A percentile compares a stretch with the other conserved stretches of the same genome.
Conservation (phyloP, 1,140 invertebrate species). For the Pseudomyrmex dendroicus region DNA sequence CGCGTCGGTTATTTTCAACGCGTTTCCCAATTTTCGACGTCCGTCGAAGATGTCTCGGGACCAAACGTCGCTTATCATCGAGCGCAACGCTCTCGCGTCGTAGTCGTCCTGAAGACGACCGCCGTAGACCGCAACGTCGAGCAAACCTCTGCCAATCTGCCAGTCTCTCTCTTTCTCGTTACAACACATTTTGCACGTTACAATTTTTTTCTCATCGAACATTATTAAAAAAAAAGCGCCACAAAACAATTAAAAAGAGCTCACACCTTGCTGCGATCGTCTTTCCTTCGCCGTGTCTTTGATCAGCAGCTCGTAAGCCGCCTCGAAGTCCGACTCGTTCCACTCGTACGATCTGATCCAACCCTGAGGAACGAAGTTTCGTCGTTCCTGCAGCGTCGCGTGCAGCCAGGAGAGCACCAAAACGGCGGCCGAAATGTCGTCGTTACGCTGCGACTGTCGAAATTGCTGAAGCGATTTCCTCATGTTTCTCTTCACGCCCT, state of each 20-base stretch:
- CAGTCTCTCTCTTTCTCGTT: conserved; percentile 85
- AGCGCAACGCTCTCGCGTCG: conserved; percentile 90
- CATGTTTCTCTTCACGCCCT: conserved; percentile 87
- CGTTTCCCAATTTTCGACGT: conserved; percentile 86
- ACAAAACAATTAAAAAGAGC: too few relatives aligned
- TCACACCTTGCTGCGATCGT: conserved; percentile 16
- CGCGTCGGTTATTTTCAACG: conserved; percentile 85
- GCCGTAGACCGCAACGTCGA: conserved; percentile 94
- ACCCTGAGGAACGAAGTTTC: conserved; percentile 86
- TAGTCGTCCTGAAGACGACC: conserved; percentile 93
- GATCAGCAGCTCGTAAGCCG: conserved; percentile 90
- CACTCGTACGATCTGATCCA: conserved; percentile 91
- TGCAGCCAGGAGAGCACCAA: conserved; percentile 93
- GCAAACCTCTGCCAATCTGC: conserved; percentile 92
- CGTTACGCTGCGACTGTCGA: conserved; percentile 73
- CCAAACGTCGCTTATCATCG: conserved; percentile 92
- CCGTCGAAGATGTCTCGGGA: conserved; percentile 87
- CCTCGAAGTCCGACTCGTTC: conserved; percentile 92
- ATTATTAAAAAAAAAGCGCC: too few relatives aligned
- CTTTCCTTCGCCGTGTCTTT: conserved; percentile 84
- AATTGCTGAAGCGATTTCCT: conserved; percentile 83
- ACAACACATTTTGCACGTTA: background rate
- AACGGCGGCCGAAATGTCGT: conserved; percentile 84
- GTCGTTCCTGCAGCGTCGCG: conserved; percentile 94
- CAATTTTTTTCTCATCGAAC: background rate